phyloP scores from a whole-genome alignment of 2,888 invertebrate species.

The Tachina fera region DNA sequence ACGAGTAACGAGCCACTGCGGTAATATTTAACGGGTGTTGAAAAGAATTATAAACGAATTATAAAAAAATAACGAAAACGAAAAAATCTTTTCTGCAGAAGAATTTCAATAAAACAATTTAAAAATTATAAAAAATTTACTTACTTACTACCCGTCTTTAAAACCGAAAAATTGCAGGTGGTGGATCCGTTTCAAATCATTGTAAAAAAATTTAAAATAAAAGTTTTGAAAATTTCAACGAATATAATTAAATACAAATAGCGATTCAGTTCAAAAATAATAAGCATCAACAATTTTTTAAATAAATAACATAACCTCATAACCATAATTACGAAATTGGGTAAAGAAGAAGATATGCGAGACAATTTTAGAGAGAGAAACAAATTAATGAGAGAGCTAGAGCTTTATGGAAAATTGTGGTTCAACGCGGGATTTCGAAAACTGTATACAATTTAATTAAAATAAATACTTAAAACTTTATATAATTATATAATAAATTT shows the following conservation, averaged over 20 bases:
- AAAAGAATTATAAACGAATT: slow-evolving; percentile 43
- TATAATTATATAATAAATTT: slow-evolving; percentile 43
- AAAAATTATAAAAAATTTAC: slow-evolving; percentile 7
- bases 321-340: slow-evolving; percentile 66
- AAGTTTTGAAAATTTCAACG: slow-evolving; percentile 52
- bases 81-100: slow-evolving; percentile 58
- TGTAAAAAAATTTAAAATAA: slow-evolving; percentile 60
- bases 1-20: slow-evolving; percentile 83
- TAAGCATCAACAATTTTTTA: slow-evolving; percentile 2
- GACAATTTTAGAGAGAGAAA: slow-evolving; percentile 27
- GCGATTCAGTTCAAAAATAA: slow-evolving; percentile 38
- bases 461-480: neutral
- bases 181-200: slow-evolving; percentile 62
- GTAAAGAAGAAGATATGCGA: slow-evolving; percentile 6
- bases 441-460: slow-evolving; percentile 1
- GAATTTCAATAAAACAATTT: slow-evolving; percentile 63
- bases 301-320: slow-evolving; percentile 59
- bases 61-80: slow-evolving; percentile 60
- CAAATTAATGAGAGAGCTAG: slow-evolving; percentile 28
- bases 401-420: slow-evolving; percentile 47
- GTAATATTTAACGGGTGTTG: slow-evolving; percentile 75
- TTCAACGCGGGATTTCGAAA: slow-evolving; percentile 55
- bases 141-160: slow-evolving; percentile 18
- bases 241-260: slow-evolving; percentile 45
- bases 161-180: slow-evolving; percentile 72